Percentiles rank a stretch among this genome's conserved stretches.
Evolutionary conservation across 2,797 vertebrate genomes (phyloP).

Genomic region (Poeciliopsis turneri): DNA sequence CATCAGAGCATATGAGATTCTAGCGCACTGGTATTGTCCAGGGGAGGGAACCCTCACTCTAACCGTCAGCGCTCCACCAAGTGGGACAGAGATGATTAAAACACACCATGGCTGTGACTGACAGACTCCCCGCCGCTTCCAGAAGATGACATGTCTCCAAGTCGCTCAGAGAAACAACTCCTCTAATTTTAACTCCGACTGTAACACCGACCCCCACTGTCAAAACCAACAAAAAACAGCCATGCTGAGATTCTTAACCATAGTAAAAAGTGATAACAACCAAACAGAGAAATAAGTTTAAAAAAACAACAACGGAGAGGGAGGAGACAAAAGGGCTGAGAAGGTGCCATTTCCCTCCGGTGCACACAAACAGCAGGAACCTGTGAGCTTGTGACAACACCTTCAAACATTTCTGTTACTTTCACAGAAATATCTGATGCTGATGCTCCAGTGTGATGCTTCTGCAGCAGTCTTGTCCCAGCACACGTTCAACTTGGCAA

Average conservation of each 20-base stretch:
- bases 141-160: constrained; percentile 78
- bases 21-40: constrained; percentile 78
- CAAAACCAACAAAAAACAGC: constrained; percentile 72
- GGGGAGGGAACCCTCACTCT: constrained; percentile 82
- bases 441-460: constrained; percentile 75
- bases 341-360: constrained; percentile 77
- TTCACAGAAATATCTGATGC: constrained; percentile 83
- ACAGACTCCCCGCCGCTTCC: constrained; percentile 79
- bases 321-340: constrained; percentile 76
- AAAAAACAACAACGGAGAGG: constrained; percentile 75
- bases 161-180: constrained; percentile 75
- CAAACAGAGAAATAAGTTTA: constrained; percentile 78
- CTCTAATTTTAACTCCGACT: constrained; percentile 82
- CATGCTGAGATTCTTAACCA: constrained; percentile 74
- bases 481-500: constrained; percentile 70
- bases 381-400: constrained; percentile 83
- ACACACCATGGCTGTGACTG: constrained; percentile 81
- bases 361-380: constrained; percentile 77
- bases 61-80: constrained; percentile 80
- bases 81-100: constrained; percentile 85
- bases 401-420: constrained; percentile 82
- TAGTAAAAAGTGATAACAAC: constrained; percentile 79
- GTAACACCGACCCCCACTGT: constrained; percentile 75
- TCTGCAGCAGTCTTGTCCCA: constrained; percentile 74
- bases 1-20: constrained; percentile 76